Percentiles rank a stretch among this genome's conserved stretches.
These are phyloP conservation scores for Trichopria drosophilae DNA, from an alignment of 2,888 invertebrate species.

Conservation along the genomic window DNA sequence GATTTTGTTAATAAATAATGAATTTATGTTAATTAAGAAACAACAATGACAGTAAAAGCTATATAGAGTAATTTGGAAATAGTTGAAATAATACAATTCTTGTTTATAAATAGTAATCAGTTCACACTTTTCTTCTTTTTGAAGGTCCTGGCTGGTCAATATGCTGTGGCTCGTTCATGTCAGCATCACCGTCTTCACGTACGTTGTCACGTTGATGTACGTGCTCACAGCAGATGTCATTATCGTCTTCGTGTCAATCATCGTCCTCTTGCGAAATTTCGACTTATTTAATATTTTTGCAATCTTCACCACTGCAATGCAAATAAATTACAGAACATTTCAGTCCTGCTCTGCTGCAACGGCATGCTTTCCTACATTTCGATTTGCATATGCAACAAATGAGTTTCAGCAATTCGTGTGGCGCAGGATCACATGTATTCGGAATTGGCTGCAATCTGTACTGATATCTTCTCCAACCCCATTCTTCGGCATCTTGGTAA, in stretches of 20 bases:
- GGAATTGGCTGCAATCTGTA: slow-evolving; percentile 21
- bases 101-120: no score
- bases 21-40: no score
- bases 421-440: slow-evolving; percentile 18
- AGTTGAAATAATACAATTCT: no score
- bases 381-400: slow-evolving; percentile 23
- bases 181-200: no score
- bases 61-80: no score
- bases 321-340: slow-evolving; percentile 21
- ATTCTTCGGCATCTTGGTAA: slow-evolving; percentile 14
- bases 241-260: neutral
- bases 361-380: slow-evolving; percentile 14
- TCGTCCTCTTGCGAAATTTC: neutral
- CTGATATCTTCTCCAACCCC: slow-evolving; percentile 28
- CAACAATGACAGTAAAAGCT: no score
- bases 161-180: no score
- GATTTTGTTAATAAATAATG: no score
- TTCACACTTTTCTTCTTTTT: no score
- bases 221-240: no score
- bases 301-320: slow-evolving; percentile 20
- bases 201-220: no score
- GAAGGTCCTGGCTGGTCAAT: no score
- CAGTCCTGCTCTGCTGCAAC: slow-evolving; percentile 25
- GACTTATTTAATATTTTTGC: slow-evolving; percentile 6
- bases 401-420: slow-evolving; percentile 12